These are phyloP conservation scores for Ivindomyrus marchei DNA, from an alignment of 2,113 vertebrate genomes.

Conservation along the genomic window DNA sequence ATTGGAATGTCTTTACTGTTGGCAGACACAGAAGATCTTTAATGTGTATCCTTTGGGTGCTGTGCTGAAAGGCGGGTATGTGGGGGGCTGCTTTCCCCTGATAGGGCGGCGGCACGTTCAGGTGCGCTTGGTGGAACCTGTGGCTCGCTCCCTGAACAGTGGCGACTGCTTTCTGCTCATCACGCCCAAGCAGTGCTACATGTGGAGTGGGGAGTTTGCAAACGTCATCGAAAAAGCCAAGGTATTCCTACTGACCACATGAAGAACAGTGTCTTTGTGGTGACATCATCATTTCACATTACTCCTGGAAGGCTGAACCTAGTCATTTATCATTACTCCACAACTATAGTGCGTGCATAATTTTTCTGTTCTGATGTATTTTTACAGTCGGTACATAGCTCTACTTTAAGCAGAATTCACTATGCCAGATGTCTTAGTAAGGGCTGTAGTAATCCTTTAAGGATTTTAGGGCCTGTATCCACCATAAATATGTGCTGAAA, in stretches of 20 bases:
- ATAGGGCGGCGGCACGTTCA: slow-evolving; percentile 67
- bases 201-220: slow-evolving; percentile 71
- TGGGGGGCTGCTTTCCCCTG: neutral
- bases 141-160: slow-evolving; percentile 63
- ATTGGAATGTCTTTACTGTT: neutral
- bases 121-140: slow-evolving; percentile 64
- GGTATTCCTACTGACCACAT: slow-evolving; percentile 39
- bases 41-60: neutral
- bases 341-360: neutral
- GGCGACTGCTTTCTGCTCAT: slow-evolving; percentile 71
- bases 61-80: neutral
- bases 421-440: neutral
- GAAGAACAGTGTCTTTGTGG: neutral
- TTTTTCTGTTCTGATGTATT: neutral
- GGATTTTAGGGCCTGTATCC: neutral
- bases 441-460: neutral
- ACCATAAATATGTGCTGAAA: neutral
- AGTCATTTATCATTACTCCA: neutral
- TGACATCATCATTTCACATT: neutral
- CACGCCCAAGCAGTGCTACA: slow-evolving; percentile 63
- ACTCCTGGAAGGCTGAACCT: neutral
- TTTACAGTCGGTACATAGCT: neutral
- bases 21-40: neutral
- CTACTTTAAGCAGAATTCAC: neutral
- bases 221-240: slow-evolving; percentile 72